Evolutionary conservation across 2,888 invertebrate species (phyloP).

Genomic region (Patella caerulea): DNA sequence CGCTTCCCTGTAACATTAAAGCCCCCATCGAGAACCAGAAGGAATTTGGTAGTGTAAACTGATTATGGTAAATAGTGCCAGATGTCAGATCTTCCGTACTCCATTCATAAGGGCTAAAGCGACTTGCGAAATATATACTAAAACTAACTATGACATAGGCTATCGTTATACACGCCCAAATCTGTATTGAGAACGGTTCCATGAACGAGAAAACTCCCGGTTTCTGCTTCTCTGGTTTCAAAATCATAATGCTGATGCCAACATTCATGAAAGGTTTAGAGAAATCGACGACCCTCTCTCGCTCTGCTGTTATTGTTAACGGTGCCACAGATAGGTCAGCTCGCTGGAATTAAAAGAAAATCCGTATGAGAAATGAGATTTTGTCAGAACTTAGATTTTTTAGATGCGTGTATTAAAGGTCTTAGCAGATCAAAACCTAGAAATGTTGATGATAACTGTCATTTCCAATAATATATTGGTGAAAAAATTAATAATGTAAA

Average conservation of each 20-base stretch:
- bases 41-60: constrained; percentile 92
- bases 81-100: constrained; percentile 74
- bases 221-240: constrained; percentile 89
- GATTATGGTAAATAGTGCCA: constrained; percentile 55
- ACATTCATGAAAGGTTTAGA: constrained; percentile 98
- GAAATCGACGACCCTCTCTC: constrained; percentile 95
- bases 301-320: constrained; percentile 92
- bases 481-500: too few species aligned
- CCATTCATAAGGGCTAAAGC: constrained; percentile 99
- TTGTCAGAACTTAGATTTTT: too few species aligned
- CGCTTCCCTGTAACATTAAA: constrained; percentile 98
- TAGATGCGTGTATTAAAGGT: too few species aligned
- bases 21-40: constrained; percentile 98
- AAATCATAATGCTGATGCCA: constrained; percentile 95
- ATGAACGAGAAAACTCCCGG: constrained; percentile 96
- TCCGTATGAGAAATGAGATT: too few species aligned
- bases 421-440: too few species aligned
- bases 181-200: constrained; percentile 95
- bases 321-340: constrained; percentile 96
- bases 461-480: too few species aligned
- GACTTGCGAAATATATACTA: constrained; percentile 80
- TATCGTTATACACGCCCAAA: constrained; percentile 90
- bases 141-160: constrained; percentile 97
- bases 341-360: constrained; percentile 77
- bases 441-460: too few species aligned